Evolutionary conservation across 37 sponge, comb jelly and placozoan species (phyloP).

Genomic region (Eunapius fragilis): DNA sequence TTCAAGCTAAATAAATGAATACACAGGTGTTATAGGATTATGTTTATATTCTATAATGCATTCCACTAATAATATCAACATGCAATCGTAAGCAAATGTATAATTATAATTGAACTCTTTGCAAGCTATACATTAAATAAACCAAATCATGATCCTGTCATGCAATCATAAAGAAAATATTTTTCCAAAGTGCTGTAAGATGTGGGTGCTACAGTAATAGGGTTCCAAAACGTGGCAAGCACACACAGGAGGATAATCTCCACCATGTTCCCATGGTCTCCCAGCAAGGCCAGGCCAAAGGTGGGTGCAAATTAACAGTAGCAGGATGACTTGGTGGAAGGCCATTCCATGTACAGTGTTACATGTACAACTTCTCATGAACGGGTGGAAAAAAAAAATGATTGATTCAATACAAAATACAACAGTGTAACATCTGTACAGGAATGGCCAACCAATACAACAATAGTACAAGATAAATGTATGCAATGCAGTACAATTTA

Average conservation of each 20-base stretch:
- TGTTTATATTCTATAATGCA: too few species aligned
- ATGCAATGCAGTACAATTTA: neutral
- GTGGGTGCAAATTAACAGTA: neutral
- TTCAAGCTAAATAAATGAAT: neutral
- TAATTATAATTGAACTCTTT: too few species aligned
- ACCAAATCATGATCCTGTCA: too few species aligned
- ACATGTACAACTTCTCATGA: neutral
- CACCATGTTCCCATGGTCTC: neutral
- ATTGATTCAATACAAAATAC: neutral
- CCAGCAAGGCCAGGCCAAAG: neutral
- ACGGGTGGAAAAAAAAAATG: neutral
- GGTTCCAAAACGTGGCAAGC: too few species aligned
- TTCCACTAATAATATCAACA: too few species aligned
- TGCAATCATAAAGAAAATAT: too few species aligned
- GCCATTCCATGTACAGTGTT: conserved; percentile 4
- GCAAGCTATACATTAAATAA: too few species aligned
- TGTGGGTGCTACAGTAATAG: too few species aligned
- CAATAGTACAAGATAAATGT: neutral
- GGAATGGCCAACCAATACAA: conserved; percentile 8
- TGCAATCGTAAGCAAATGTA: too few species aligned
- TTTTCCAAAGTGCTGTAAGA: too few species aligned
- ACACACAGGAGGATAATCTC: neutral
- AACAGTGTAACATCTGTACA: neutral
- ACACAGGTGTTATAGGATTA: too few species aligned
- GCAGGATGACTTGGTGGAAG: conserved; percentile 2